A percentile compares a stretch with the other conserved stretches of the same genome.
phyloP scores from a whole-genome alignment of 2,888 invertebrate species.

The Macrosoma leucophasiata region DNA sequence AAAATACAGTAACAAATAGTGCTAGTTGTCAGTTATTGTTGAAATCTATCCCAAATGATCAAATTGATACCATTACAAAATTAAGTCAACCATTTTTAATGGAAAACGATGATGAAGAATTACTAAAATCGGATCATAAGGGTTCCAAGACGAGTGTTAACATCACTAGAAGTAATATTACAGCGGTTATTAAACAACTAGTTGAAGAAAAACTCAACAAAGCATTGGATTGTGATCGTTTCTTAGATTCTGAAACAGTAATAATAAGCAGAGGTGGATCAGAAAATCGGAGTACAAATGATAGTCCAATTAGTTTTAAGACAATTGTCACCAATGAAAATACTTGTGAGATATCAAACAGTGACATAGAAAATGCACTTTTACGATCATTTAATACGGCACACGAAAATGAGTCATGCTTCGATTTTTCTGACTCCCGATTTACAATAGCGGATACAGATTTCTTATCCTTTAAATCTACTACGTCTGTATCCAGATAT shows the following conservation, averaged over 20 bases:
- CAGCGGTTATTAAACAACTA: constrained; percentile 28
- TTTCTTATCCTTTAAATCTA: constrained; percentile 47
- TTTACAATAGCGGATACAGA: constrained; percentile 35
- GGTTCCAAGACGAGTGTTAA: too few species aligned
- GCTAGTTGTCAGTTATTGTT: too few species aligned
- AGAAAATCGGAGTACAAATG: constrained; percentile 22
- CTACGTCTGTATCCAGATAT: constrained; percentile 39
- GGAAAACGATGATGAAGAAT: too few species aligned
- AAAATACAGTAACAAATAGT: too few species aligned
- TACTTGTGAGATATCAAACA: constrained; percentile 27
- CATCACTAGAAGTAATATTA: constrained; percentile 22
- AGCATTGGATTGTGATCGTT: constrained; percentile 23
- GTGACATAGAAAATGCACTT: constrained; percentile 32
- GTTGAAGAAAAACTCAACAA: constrained; percentile 42
- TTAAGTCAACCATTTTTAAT: too few species aligned
- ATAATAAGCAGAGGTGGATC: constrained; percentile 30
- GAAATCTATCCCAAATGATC: too few species aligned
- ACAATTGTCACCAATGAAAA: constrained; percentile 32
- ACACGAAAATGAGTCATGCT: constrained; percentile 28
- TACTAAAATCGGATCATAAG: too few species aligned
- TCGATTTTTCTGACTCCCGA: constrained; percentile 30
- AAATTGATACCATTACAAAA: too few species aligned
- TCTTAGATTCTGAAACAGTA: constrained; percentile 33
- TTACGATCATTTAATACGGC: constrained; percentile 6
- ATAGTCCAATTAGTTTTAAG: constrained; percentile 33